phyloP scores from a whole-genome alignment of 2,888 invertebrate species.

The Galerucella pusilla region DNA sequence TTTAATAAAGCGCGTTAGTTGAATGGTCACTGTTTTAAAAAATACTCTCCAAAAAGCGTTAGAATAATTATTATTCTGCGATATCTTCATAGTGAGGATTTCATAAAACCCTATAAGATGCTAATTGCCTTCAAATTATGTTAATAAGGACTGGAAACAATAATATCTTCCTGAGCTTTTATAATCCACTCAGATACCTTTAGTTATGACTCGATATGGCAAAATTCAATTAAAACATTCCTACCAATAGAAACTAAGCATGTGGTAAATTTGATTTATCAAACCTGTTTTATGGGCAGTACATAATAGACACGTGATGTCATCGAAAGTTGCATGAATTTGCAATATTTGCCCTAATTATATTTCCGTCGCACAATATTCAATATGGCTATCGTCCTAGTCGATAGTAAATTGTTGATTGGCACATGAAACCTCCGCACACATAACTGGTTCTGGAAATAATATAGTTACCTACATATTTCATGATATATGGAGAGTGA shows the following conservation, averaged over 20 bases:
- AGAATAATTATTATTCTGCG: no score
- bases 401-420: constrained; percentile 25
- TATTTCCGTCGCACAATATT: constrained; percentile 22
- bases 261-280: not conserved
- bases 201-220: not conserved
- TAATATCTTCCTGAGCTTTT: no score
- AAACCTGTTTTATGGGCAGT: not conserved
- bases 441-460: not conserved
- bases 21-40: no score
- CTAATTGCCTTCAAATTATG: no score
- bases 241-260: not conserved
- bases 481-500: not conserved
- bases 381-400: constrained; percentile 18
- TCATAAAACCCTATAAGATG: no score
- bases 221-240: not conserved
- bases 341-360: constrained; percentile 18
- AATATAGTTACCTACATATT: not conserved
- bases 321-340: not conserved
- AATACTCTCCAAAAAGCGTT: no score
- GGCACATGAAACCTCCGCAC: constrained; percentile 23
- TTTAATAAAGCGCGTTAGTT: no score
- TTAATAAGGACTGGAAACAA: no score
- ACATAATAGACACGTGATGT: not conserved
- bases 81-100: no score
- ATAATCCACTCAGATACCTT: no score